Evolutionary conservation across 1,140 invertebrate genomes (phyloP).

Genomic region (Lordiphosa clarofinis): DNA sequence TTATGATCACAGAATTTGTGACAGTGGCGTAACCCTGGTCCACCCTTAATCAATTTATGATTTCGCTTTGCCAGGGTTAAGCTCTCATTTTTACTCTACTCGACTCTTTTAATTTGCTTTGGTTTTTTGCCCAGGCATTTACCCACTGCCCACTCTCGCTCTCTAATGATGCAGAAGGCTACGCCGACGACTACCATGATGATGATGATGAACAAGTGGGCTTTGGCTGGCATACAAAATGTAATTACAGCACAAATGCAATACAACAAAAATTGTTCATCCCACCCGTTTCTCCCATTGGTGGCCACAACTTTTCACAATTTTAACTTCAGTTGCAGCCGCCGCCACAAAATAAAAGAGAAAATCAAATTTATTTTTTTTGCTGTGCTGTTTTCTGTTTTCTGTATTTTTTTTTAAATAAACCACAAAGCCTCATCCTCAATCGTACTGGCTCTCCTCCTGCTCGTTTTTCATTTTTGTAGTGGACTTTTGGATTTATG

Average conservation of each 20-base stretch:
- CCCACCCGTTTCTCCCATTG: not conserved
- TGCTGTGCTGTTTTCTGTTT: conserved; percentile 9
- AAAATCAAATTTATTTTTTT: conserved; percentile 67
- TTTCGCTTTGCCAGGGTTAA: no score
- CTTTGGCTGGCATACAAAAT: conserved; percentile 37
- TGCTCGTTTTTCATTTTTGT: conserved; percentile 53
- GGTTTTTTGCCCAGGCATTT: conserved; percentile 34
- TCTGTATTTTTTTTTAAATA: conserved; percentile 39
- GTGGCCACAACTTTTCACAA: conserved; percentile 59
- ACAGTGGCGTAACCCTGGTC: no score
- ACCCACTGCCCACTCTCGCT: conserved; percentile 22
- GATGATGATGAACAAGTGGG: conserved; percentile 30
- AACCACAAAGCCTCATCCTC: conserved; percentile 54
- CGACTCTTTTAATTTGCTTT: conserved; percentile 30
- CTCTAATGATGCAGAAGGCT: conserved; percentile 65
- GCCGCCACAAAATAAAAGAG: conserved; percentile 36
- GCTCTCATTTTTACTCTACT: no score
- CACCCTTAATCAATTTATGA: no score
- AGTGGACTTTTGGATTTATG: conserved; percentile 67
- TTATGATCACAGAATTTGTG: no score
- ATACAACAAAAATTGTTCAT: conserved; percentile 42
- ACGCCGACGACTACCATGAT: conserved; percentile 19
- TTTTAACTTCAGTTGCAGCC: conserved; percentile 67
- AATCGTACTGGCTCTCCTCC: no score
- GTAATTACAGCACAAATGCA: conserved; percentile 62